These are phyloP conservation scores for Nannobrachium achirus DNA, from an alignment of 2,113 vertebrate species.

Conservation along the genomic window DNA sequence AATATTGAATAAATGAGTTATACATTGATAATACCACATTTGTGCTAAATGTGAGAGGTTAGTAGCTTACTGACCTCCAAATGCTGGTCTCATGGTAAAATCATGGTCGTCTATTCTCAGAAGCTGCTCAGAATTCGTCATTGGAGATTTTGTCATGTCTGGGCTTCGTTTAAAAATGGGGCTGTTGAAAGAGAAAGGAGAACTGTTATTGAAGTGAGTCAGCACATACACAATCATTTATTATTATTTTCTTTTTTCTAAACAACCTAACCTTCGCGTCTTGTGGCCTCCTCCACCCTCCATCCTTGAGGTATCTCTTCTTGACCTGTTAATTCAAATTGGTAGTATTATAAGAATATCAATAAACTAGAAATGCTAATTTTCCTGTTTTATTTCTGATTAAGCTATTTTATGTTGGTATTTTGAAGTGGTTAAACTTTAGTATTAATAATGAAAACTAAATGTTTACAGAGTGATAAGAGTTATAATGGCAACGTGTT, in stretches of 20 bases:
- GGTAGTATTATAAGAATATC: too few species aligned
- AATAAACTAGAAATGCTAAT: too few species aligned
- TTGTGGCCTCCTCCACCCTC: slow-evolving; percentile 77
- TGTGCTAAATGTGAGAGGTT: neutral
- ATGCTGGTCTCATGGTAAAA: slow-evolving; percentile 98
- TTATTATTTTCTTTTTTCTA: neutral
- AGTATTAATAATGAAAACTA: too few species aligned
- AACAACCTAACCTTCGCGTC: slow-evolving; percentile 81
- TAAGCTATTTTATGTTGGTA: too few species aligned
- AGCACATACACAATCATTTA: neutral
- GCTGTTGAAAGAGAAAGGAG: slow-evolving; percentile 67
- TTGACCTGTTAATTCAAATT: slow-evolving; percentile 49
- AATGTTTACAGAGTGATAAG: too few species aligned
- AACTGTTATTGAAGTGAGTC: neutral
- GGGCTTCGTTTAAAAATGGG: slow-evolving; percentile 91
- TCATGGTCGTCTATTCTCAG: slow-evolving; percentile 97
- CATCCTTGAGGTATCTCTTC: slow-evolving; percentile 77
- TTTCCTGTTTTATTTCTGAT: too few species aligned
- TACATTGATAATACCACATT: neutral
- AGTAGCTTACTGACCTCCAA: slow-evolving; percentile 86
- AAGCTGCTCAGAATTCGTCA: slow-evolving; percentile 96
- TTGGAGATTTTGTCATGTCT: slow-evolving; percentile 94
- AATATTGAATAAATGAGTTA: neutral
- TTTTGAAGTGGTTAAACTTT: too few species aligned
- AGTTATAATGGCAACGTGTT: too few species aligned